Conservation (phyloP, 2,888 invertebrate genomes). For the Drosophila crucigera region DNA sequence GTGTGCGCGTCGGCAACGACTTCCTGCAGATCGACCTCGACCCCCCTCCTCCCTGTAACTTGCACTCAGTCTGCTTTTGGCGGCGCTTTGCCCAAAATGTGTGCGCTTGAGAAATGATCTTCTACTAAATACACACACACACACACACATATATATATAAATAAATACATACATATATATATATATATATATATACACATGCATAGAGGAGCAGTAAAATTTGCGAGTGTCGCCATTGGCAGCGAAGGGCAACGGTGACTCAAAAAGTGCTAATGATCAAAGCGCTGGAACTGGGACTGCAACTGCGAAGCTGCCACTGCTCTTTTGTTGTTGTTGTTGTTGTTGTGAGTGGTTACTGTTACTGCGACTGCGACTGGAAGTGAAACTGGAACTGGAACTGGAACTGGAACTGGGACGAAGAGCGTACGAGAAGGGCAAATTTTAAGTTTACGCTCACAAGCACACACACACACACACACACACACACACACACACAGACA, state of each 20-base stretch:
- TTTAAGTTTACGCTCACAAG: conserved; percentile 5
- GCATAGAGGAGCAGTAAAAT: conserved; percentile 10
- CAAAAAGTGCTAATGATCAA: conserved; percentile 70
- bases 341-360: conserved; percentile 33
- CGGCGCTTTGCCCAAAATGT: conserved; percentile 44
- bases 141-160: not conserved
- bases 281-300: conserved; percentile 23
- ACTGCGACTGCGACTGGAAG: conserved; percentile 26
- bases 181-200: not conserved
- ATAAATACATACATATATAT: not conserved
- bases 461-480: conserved; percentile 1
- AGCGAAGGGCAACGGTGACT: conserved; percentile 66
- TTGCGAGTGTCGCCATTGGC: conserved; percentile 38
- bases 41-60: not conserved
- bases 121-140: conserved; percentile 24
- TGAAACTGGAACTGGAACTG: conserved; percentile 20
- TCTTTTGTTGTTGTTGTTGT: not conserved
- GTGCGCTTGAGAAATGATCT: conserved; percentile 40
- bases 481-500: not conserved
- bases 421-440: conserved; percentile 43
- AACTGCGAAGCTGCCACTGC: conserved; percentile 5
- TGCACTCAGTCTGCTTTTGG: conserved; percentile 18
- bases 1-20: conserved; percentile 54
- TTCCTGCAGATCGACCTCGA: conserved; percentile 64
- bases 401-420: conserved; percentile 43